Percentiles rank a stretch among this genome's conserved stretches.
phyloP scores from a whole-genome alignment of 2,113 vertebrate species.

The Brachypodius melanocephalos region DNA sequence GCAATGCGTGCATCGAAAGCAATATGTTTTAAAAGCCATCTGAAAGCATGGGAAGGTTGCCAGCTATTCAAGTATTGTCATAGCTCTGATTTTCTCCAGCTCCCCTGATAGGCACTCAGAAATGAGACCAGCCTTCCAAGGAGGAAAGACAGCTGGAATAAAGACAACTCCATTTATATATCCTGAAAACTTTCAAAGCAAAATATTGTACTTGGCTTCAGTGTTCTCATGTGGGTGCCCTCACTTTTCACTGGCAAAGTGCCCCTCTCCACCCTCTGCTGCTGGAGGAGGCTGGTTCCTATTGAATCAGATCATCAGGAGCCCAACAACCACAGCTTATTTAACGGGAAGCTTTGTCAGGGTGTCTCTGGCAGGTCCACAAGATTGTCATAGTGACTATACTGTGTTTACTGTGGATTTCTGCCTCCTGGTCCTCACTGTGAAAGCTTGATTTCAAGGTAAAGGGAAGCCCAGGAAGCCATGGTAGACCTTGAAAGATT shows the following conservation, averaged over 20 bases:
- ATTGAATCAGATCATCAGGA: not conserved
- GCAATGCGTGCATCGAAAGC: not conserved
- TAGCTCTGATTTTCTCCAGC: not conserved
- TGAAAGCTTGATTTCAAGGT: not conserved
- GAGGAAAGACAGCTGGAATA: not conserved
- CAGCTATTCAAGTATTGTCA: slow-evolving; percentile 20
- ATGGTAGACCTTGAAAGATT: not conserved
- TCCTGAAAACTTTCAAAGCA: not conserved
- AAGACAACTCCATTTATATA: not conserved
- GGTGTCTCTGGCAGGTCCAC: not conserved
- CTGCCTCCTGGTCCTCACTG: not conserved
- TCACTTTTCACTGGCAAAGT: not conserved
- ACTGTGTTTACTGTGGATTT: not conserved
- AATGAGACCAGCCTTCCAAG: not conserved
- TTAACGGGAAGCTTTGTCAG: not conserved
- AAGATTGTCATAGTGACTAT: not conserved
- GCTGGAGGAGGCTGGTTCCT: not conserved
- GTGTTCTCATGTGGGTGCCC: not conserved
- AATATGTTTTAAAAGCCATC: not conserved
- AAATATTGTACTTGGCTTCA: not conserved
- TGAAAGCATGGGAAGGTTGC: slow-evolving; percentile 4
- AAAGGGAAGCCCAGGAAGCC: not conserved
- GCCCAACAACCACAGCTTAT: not conserved
- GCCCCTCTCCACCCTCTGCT: not conserved
- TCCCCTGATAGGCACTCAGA: not conserved